Conservation (phyloP, 2,797 vertebrate species). For the Pangasius macronema region DNA sequence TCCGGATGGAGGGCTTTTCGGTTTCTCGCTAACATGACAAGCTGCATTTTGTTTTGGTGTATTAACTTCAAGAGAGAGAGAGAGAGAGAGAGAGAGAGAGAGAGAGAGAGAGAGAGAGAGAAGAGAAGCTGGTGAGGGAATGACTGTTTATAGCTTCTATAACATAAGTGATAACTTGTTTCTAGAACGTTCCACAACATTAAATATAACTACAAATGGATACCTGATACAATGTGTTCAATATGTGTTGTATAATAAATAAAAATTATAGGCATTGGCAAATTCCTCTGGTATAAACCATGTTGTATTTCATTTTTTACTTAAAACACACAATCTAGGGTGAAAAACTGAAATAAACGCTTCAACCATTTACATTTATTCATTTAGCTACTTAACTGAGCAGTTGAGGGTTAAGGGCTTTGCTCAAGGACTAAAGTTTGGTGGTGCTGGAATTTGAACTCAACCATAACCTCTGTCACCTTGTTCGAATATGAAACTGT, state of each 20-base stretch:
- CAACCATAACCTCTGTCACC: background rate
- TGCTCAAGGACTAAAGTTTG: background rate
- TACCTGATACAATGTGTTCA: background rate
- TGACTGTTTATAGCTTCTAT: background rate
- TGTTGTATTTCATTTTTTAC: background rate
- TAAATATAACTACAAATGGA: background rate
- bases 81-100: too few relatives aligned
- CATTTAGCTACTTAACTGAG: background rate
- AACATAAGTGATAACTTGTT: background rate
- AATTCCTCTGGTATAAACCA: background rate
- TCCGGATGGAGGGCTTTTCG: background rate
- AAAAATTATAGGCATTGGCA: background rate
- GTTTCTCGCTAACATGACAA: background rate
- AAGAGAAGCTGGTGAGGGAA: background rate
- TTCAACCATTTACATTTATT: too few relatives aligned
- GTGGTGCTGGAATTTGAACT: background rate
- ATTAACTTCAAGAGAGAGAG: background rate
- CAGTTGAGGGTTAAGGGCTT: background rate
- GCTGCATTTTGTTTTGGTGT: background rate
- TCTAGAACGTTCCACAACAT: background rate
- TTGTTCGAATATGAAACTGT: background rate
- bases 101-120: background rate
- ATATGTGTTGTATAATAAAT: background rate
- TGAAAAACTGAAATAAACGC: background rate
- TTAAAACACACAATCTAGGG: background rate